Conservation (phyloP, 2,797 vertebrate species). For the Helostoma temminkii region DNA sequence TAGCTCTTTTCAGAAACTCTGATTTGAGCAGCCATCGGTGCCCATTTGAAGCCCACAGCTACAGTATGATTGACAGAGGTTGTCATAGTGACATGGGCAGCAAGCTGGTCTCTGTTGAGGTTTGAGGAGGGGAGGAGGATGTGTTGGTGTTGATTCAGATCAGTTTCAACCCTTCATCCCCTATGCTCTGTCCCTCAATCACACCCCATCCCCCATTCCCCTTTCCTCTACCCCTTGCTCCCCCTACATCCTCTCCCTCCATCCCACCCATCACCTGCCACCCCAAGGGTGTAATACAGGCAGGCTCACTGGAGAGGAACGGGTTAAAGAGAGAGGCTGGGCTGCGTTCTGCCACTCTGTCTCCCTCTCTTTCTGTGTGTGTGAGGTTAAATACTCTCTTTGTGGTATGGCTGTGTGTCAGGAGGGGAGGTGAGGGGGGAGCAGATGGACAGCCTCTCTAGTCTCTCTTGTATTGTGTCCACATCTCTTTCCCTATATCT, state of each 20-base stretch:
- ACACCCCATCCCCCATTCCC: constrained; percentile 27
- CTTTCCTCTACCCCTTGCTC: constrained; percentile 21
- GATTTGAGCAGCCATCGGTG: constrained; percentile 40
- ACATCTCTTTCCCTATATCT: constrained; percentile 67
- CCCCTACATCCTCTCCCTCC: constrained; percentile 68
- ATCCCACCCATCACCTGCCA: constrained; percentile 82
- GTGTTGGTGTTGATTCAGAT: constrained; percentile 81
- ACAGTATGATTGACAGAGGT: constrained; percentile 78
- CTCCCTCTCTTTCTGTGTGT: constrained; percentile 38
- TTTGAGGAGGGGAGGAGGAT: constrained; percentile 53
- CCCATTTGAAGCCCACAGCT: constrained; percentile 57
- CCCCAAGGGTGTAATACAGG: constrained; percentile 79
- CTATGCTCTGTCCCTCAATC: constrained; percentile 65
- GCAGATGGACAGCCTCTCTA: constrained; percentile 90
- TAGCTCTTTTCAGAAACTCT: constrained; percentile 7
- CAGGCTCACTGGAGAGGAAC: constrained; percentile 86
- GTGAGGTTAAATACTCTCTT: constrained; percentile 94
- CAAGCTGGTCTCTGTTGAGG: constrained; percentile 76
- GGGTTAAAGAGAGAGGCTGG: constrained; percentile 91
- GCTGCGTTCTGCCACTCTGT: constrained; percentile 54
- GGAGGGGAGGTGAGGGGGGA: constrained; percentile 78
- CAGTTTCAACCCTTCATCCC: constrained; percentile 76
- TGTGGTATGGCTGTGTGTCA: constrained; percentile 86
- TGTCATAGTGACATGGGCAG: constrained; percentile 78
- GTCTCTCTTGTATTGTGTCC: constrained; percentile 88